Evolutionary conservation across 2,888 invertebrate genomes (phyloP).

Genomic region (Himalopsyche tibetana): DNA sequence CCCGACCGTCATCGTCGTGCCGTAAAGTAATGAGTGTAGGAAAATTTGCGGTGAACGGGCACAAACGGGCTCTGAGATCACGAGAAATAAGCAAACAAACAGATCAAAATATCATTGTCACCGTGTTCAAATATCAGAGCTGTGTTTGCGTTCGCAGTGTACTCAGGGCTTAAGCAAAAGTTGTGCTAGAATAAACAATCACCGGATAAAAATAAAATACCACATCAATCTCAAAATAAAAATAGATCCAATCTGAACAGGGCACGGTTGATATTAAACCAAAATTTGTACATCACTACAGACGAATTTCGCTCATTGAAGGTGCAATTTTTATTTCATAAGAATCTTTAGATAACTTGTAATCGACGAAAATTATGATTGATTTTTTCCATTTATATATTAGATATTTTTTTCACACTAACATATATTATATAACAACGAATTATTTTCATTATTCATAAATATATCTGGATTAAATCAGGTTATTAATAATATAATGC

Average conservation of each 20-base stretch:
- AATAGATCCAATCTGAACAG: background rate
- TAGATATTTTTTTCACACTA: no score
- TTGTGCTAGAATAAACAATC: background rate
- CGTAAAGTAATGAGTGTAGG: background rate
- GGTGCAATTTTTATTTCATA: no score
- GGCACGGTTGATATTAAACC: background rate
- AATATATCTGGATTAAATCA: no score
- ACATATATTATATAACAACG: no score
- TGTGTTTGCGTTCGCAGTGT: background rate
- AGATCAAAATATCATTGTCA: conserved; percentile 22
- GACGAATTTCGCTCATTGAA: no score
- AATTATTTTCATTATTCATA: no score
- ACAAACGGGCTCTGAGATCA: background rate
- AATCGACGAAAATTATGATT: no score
- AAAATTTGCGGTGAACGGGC: background rate
- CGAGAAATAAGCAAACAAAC: conserved; percentile 4
- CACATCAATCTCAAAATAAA: background rate
- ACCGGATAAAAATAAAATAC: background rate
- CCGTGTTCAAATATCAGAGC: background rate
- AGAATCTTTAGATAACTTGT: no score
- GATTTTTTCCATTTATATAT: no score
- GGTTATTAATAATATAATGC: no score
- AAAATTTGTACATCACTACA: no score
- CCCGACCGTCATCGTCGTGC: background rate
- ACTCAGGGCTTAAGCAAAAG: background rate